Evolutionary conservation across 2,113 vertebrate genomes (phyloP).

Genomic region (Clarias batrachus): DNA sequence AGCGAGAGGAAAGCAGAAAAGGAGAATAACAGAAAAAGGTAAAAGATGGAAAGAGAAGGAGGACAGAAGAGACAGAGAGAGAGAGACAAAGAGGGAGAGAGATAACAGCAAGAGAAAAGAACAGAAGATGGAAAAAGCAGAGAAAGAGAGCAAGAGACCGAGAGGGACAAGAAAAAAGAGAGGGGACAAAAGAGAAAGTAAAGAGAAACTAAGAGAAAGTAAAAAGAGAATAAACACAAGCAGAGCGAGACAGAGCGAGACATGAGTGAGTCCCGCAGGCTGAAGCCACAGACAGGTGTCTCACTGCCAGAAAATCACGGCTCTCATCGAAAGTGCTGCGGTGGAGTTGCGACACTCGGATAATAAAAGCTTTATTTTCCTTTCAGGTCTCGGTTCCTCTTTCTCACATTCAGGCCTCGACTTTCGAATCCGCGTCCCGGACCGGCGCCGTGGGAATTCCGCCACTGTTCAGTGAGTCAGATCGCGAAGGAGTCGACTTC

Average conservation of each 20-base stretch:
- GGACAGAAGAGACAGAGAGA: neutral
- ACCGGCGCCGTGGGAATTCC: neutral
- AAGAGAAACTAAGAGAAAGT: neutral
- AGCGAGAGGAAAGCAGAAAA: neutral
- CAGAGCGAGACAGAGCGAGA: neutral
- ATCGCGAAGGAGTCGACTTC: neutral
- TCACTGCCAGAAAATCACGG: neutral
- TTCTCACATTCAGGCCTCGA: neutral
- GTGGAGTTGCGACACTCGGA: slow-evolving; percentile 1
- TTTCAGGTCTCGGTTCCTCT: slow-evolving; percentile 24
- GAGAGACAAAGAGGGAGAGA: neutral
- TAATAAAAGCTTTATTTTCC: neutral
- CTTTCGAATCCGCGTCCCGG: neutral
- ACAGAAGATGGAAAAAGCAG: no score
- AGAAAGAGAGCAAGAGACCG: neutral
- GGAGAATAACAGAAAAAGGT: no score
- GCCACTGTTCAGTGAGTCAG: neutral
- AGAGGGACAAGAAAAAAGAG: neutral
- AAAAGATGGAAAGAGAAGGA: no score
- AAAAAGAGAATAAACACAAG: neutral
- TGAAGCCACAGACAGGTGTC: neutral
- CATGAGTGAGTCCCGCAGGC: neutral
- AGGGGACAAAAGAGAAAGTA: neutral
- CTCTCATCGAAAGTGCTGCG: slow-evolving; percentile 26
- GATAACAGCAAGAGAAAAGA: neutral